A percentile compares a stretch with the other conserved stretches of the same genome.
Evolutionary conservation across 2,113 vertebrate species (phyloP).

Genomic region (Lota lota): DNA sequence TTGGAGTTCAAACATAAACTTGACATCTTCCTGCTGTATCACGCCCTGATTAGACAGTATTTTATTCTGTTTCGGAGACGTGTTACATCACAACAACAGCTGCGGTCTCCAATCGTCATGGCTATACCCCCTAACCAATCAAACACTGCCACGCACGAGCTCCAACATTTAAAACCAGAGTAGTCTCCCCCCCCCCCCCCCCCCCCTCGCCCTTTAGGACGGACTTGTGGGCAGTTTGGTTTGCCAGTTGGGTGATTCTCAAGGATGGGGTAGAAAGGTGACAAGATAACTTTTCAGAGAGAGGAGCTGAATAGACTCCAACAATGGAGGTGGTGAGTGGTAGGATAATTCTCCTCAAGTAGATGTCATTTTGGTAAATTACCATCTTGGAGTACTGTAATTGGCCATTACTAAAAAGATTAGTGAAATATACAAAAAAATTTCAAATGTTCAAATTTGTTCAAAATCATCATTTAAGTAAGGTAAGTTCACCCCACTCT

Average conservation of each 20-base stretch:
- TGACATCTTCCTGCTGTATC: no score
- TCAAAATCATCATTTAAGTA: no score
- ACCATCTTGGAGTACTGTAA: slow-evolving; percentile 41
- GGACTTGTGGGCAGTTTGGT: slow-evolving; percentile 1
- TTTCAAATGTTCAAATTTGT: slow-evolving; percentile 4
- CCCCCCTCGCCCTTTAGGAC: not conserved
- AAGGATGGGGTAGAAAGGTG: slow-evolving; percentile 15
- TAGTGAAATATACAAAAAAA: slow-evolving; percentile 8
- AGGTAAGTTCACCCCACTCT: slow-evolving; percentile 6
- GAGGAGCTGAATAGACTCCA: slow-evolving; percentile 37
- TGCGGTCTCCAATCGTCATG: slow-evolving; percentile 21
- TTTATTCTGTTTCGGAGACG: no score
- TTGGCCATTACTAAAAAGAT: slow-evolving; percentile 22
- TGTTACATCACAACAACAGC: slow-evolving; percentile 11
- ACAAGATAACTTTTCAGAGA: slow-evolving; percentile 32
- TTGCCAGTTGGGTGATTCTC: slow-evolving; percentile 17
- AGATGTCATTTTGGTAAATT: slow-evolving; percentile 44
- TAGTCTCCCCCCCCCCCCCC: not conserved
- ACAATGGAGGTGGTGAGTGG: slow-evolving; percentile 10
- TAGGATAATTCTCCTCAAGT: slow-evolving; percentile 33
- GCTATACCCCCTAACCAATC: slow-evolving; percentile 32
- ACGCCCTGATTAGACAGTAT: no score
- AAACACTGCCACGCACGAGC: slow-evolving; percentile 20
- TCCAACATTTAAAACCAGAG: no score
- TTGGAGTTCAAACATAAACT: no score